A percentile compares a stretch with the other conserved stretches of the same genome.
Evolutionary conservation across 2,888 invertebrate species (phyloP).

Genomic region (Sturmia bella): DNA sequence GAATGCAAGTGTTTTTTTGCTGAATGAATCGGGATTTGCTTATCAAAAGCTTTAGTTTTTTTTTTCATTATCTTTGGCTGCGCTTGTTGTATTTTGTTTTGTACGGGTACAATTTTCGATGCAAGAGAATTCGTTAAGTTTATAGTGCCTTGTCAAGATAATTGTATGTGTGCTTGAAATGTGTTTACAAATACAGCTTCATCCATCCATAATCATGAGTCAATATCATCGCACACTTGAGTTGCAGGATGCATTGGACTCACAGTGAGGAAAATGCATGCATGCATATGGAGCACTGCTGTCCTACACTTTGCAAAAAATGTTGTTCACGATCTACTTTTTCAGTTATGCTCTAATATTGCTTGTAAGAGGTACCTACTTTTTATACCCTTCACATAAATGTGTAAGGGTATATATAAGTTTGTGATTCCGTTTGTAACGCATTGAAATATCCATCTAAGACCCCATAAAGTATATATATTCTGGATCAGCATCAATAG

Average conservation of each 20-base stretch:
- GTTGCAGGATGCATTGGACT: slow-evolving; percentile 55
- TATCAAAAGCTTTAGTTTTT: slow-evolving; percentile 54
- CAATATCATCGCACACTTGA: slow-evolving; percentile 64
- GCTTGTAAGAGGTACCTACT: too few relatives aligned
- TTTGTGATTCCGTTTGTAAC: too few relatives aligned
- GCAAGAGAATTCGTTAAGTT: slow-evolving; percentile 41
- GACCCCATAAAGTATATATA: too few relatives aligned
- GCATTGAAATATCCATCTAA: too few relatives aligned
- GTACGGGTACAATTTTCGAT: slow-evolving; percentile 40
- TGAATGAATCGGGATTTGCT: slow-evolving; percentile 64
- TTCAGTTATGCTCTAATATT: too few relatives aligned
- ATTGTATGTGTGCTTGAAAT: slow-evolving; percentile 34
- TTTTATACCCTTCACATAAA: too few relatives aligned
- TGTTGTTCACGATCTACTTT: not conserved
- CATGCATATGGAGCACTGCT: slow-evolving; percentile 14
- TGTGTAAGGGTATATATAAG: too few relatives aligned
- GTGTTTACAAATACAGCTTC: slow-evolving; percentile 49
- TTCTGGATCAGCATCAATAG: too few relatives aligned
- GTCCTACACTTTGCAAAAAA: slow-evolving; percentile 31
- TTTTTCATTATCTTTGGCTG: slow-evolving; percentile 4
- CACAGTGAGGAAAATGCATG: slow-evolving; percentile 45
- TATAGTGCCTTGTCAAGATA: slow-evolving; percentile 62
- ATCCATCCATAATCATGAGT: slow-evolving; percentile 66
- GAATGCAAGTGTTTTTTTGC: slow-evolving; percentile 31
- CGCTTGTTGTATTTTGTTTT: slow-evolving; percentile 33